phyloP scores from a whole-genome alignment of 2,113 vertebrate genomes.

The Manacus vitellinus region DNA sequence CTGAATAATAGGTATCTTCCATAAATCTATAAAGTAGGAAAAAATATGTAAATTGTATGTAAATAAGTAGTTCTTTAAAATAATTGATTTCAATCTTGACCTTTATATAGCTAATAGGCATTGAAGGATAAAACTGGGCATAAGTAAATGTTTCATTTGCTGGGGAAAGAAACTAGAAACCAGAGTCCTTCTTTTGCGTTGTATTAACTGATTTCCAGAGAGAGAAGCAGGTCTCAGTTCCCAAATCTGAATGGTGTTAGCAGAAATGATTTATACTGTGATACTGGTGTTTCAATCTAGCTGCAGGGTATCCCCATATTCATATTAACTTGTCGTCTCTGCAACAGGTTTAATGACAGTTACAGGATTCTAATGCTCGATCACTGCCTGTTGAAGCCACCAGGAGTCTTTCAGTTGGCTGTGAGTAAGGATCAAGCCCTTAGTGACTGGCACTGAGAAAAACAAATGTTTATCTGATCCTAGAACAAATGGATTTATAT shows the following conservation, averaged over 20 bases:
- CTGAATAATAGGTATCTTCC: not conserved
- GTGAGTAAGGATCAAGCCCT: not conserved
- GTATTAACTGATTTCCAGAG: not conserved
- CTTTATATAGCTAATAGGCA: not conserved
- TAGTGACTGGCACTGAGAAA: not conserved
- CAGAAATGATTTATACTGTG: not conserved
- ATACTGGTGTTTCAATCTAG: not conserved
- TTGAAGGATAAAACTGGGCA: not conserved
- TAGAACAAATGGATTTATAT: constrained; percentile 12
- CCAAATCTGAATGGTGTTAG: not conserved
- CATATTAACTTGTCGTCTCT: not conserved
- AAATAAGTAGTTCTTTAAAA: not conserved
- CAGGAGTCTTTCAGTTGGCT: not conserved
- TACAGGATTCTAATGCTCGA: not conserved
- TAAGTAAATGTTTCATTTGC: not conserved
- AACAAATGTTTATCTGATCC: constrained; percentile 2
- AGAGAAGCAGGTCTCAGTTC: not conserved
- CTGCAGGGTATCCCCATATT: not conserved
- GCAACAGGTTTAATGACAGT: not conserved
- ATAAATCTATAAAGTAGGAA: not conserved
- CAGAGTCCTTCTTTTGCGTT: not conserved
- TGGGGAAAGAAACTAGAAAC: not conserved
- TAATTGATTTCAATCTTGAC: not conserved
- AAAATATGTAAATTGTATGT: not conserved
- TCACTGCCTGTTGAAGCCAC: not conserved